Evolutionary conservation across 2,888 invertebrate genomes (phyloP).

Genomic region (Coecobrya sp.): DNA sequence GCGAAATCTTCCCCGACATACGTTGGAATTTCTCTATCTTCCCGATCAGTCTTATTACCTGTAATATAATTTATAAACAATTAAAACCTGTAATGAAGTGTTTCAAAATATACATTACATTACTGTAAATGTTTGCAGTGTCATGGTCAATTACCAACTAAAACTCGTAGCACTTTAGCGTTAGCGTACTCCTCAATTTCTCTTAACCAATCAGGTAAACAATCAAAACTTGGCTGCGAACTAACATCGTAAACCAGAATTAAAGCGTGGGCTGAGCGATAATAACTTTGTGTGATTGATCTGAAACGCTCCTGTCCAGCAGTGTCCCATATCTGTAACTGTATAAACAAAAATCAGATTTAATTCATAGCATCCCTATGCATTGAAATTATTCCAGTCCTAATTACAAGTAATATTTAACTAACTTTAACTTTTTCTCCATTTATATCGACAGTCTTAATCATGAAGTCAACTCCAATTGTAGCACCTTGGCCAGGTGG

Average conservation of each 20-base stretch:
- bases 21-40: constrained; percentile 97
- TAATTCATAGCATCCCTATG: not conserved
- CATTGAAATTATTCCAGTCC: not conserved
- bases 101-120: not conserved
- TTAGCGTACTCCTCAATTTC: constrained; percentile 99
- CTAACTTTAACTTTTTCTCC: constrained; percentile 97
- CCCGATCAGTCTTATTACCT: constrained; percentile 99
- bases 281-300: constrained; percentile 99
- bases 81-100: not conserved
- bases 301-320: constrained; percentile 92
- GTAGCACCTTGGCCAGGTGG: constrained; percentile 99
- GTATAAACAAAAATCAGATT: not conserved
- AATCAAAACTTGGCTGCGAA: constrained; percentile 99
- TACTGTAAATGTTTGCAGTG: not conserved
- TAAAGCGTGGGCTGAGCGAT: constrained; percentile 98
- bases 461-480: constrained; percentile 99
- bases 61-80: constrained; percentile 80
- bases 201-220: constrained; percentile 98
- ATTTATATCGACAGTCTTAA: constrained; percentile 99
- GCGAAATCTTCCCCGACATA: constrained; percentile 99
- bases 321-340: constrained; percentile 99
- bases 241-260: constrained; percentile 99
- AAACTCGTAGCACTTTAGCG: constrained; percentile 96
- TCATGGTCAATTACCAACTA: constrained; percentile 92
- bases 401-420: not conserved